These are phyloP conservation scores for Herpetotheres cachinnans DNA, from an alignment of 2,113 vertebrate genomes.

Conservation along the genomic window DNA sequence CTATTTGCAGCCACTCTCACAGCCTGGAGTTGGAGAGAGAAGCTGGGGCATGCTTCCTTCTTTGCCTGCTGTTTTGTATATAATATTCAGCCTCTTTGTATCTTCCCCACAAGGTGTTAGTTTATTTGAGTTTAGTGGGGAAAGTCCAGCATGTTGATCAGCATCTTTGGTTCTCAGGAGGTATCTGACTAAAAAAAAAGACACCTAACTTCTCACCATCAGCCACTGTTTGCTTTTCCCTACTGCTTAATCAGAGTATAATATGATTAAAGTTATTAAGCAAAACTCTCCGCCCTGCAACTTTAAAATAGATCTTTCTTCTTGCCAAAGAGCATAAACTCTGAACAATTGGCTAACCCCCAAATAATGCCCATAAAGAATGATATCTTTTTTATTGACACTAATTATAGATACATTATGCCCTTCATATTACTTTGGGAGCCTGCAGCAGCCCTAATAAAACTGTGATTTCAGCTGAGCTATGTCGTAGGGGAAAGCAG, in stretches of 20 bases:
- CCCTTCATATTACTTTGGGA: background rate
- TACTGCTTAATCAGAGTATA: background rate
- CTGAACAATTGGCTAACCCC: background rate
- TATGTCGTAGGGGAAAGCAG: background rate
- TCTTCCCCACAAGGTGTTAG: background rate
- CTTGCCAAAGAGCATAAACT: background rate
- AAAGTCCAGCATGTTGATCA: background rate
- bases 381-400: background rate
- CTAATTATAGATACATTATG: constrained; percentile 12
- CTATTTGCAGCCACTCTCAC: background rate
- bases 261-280: background rate
- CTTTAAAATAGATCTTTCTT: background rate
- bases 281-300: background rate
- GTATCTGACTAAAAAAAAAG: background rate
- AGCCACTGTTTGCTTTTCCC: background rate
- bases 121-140: background rate
- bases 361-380: constrained; percentile 15
- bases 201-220: background rate
- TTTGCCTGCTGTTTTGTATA: background rate
- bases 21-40: background rate
- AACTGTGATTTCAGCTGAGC: background rate
- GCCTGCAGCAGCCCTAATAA: background rate
- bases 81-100: background rate
- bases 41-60: background rate
- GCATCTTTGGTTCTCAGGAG: background rate